Conservation (phyloP, 2,888 invertebrate species). For the Unio delphinus region DNA sequence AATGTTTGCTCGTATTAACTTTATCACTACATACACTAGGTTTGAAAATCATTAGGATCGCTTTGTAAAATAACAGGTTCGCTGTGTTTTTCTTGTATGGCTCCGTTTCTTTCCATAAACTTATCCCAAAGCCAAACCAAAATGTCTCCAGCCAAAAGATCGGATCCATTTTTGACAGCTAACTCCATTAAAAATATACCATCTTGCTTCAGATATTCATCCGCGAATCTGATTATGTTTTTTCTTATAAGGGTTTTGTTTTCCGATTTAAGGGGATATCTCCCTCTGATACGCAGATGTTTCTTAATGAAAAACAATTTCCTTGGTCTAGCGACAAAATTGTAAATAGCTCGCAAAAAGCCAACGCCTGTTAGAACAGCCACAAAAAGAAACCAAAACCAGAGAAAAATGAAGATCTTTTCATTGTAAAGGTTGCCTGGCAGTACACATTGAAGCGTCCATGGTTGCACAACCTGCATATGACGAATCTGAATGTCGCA, state of each 20-base stretch:
- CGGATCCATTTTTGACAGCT: slow-evolving; percentile 5
- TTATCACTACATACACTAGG: too few relatives aligned
- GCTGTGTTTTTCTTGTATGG: neutral
- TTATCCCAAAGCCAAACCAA: slow-evolving; percentile 3
- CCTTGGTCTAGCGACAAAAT: neutral
- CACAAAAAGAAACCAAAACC: too few relatives aligned
- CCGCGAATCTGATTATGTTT: neutral
- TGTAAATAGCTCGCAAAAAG: slow-evolving; percentile 2
- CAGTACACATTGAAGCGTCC: too few relatives aligned
- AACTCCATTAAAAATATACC: slow-evolving; percentile 4
- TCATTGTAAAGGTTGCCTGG: too few relatives aligned
- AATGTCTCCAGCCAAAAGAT: slow-evolving; percentile 3
- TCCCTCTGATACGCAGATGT: slow-evolving; percentile 2
- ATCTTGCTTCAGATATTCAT: slow-evolving; percentile 2
- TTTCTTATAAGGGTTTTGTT: too few relatives aligned
- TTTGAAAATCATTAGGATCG: too few relatives aligned
- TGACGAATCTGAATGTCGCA: too few relatives aligned
- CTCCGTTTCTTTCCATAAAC: neutral
- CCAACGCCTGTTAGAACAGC: too few relatives aligned
- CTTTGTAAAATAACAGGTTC: neutral
- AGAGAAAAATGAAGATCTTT: too few relatives aligned
- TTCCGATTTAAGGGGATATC: neutral
- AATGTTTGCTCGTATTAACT: too few relatives aligned
- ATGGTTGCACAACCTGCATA: too few relatives aligned
- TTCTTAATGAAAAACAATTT: slow-evolving; percentile 4